phyloP scores from a whole-genome alignment of 2,888 invertebrate genomes.

The Cheilosia vernalis region DNA sequence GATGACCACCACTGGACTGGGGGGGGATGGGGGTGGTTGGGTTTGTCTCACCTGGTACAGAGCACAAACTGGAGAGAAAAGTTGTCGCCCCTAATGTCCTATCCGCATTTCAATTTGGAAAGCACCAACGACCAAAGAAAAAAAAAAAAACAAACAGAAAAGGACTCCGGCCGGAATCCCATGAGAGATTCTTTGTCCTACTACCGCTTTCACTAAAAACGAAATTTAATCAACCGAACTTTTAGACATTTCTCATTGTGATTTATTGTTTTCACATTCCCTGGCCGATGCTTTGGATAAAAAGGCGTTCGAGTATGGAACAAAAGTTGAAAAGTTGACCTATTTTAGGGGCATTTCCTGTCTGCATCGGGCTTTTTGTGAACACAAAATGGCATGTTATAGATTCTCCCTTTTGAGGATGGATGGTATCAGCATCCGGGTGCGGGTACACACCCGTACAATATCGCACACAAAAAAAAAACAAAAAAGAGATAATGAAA shows the following conservation, averaged over 20 bases:
- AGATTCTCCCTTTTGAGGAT: slow-evolving; percentile 49
- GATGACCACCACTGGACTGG: slow-evolving; percentile 26
- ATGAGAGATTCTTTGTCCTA: slow-evolving; percentile 68
- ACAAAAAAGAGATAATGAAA: slow-evolving; percentile 4
- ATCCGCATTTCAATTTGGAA: slow-evolving; percentile 71
- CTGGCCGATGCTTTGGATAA: slow-evolving; percentile 60
- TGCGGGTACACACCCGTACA: not conserved
- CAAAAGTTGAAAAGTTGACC: slow-evolving; percentile 72
- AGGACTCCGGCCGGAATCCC: slow-evolving; percentile 67
- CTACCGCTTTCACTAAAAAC: slow-evolving; percentile 71
- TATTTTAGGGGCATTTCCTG: slow-evolving; percentile 72
- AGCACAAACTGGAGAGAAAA: slow-evolving; percentile 48
- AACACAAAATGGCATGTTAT: slow-evolving; percentile 48
- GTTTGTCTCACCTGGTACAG: slow-evolving; percentile 43
- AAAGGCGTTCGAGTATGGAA: slow-evolving; percentile 58
- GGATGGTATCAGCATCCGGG: slow-evolving; percentile 18
- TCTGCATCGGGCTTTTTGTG: slow-evolving; percentile 62
- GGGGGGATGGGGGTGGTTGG: not conserved
- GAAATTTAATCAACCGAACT: slow-evolving; percentile 75
- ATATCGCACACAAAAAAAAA: not conserved
- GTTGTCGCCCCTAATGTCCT: slow-evolving; percentile 68
- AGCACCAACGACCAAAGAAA: slow-evolving; percentile 34
- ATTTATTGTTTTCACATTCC: slow-evolving; percentile 75
- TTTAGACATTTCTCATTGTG: slow-evolving; percentile 75
- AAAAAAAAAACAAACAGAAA: slow-evolving; percentile 42